Evolutionary conservation across 2,113 vertebrate species (phyloP).

Genomic region (Butorides virescens): DNA sequence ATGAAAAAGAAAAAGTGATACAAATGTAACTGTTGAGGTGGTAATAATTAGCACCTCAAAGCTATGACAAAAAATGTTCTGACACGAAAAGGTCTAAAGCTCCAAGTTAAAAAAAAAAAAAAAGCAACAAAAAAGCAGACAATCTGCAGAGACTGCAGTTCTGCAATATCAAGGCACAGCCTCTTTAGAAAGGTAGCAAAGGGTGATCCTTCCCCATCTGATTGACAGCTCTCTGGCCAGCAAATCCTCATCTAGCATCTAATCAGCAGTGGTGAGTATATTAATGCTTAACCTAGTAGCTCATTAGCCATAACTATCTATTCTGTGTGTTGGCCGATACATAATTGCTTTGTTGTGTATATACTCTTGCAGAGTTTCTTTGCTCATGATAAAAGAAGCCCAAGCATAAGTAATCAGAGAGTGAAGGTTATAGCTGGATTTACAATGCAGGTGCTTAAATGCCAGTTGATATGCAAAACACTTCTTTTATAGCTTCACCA

Average conservation of each 20-base stretch:
- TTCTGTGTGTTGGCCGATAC: background rate
- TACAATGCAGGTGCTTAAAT: background rate
- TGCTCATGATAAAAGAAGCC: background rate
- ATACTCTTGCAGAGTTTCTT: background rate
- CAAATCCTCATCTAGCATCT: background rate
- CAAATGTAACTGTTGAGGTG: background rate
- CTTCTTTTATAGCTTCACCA: background rate
- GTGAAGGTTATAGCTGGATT: background rate
- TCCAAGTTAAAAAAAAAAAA: background rate
- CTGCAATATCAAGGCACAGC: background rate
- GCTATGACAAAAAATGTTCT: background rate
- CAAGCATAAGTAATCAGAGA: background rate
- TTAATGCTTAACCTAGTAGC: background rate
- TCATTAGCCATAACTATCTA: background rate
- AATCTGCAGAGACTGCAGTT: background rate
- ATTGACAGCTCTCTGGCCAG: background rate
- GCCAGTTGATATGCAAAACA: background rate
- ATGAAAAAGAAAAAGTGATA: background rate
- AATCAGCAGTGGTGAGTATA: background rate
- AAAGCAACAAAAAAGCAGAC: accelerated
- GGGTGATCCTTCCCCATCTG: background rate
- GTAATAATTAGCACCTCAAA: background rate
- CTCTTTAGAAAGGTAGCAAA: background rate
- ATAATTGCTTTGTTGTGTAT: background rate
- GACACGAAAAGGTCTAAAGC: background rate